Percentiles rank a stretch among this genome's conserved stretches.
phyloP scores from a whole-genome alignment of 2,797 vertebrate genomes.

The Halcyon leucocephala region DNA sequence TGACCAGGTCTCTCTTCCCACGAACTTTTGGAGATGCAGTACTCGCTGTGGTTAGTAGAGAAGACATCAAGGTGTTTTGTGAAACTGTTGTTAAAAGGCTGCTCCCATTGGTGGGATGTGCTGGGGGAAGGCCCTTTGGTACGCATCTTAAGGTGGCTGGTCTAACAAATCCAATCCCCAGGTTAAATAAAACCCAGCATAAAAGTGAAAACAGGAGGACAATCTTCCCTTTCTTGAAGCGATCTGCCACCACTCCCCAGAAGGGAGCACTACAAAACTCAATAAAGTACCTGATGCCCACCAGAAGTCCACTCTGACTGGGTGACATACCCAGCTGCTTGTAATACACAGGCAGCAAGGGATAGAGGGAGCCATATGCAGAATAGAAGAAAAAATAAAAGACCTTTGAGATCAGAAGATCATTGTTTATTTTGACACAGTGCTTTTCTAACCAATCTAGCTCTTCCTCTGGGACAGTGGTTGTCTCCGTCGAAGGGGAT shows the following conservation, averaged over 20 bases:
- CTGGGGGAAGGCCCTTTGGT: slow-evolving; percentile 73
- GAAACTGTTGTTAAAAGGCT: slow-evolving; percentile 15
- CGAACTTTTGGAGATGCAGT: slow-evolving; percentile 8
- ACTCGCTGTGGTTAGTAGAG: background rate
- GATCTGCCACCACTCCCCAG: slow-evolving; percentile 97
- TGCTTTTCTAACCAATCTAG: slow-evolving; percentile 89
- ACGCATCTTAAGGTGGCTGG: slow-evolving; percentile 89
- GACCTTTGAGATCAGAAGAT: slow-evolving; percentile 94
- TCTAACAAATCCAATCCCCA: slow-evolving; percentile 92
- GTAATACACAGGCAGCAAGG: slow-evolving; percentile 93
- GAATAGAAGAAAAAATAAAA: slow-evolving; percentile 99
- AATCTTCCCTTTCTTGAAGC: slow-evolving; percentile 91
- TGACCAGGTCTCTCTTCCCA: slow-evolving; percentile 60
- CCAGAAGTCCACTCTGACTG: slow-evolving; percentile 91
- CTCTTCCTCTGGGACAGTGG: slow-evolving; percentile 70
- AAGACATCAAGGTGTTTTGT: slow-evolving; percentile 10
- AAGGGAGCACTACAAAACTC: slow-evolving; percentile 99
- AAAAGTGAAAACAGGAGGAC: slow-evolving; percentile 94
- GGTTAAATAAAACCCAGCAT: slow-evolving; percentile 96
- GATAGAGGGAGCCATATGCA: slow-evolving; percentile 96
- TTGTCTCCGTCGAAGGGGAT: slow-evolving; percentile 56
- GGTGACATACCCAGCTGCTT: slow-evolving; percentile 96
- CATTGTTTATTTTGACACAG: slow-evolving; percentile 89
- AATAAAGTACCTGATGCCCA: slow-evolving; percentile 97
- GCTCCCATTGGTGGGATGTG: slow-evolving; percentile 77